Evolutionary conservation across 2,113 vertebrate genomes (phyloP), one percentile per base, ranked within the genome.

Genomic region (Chamaetylas fuelleborni): DNA sequence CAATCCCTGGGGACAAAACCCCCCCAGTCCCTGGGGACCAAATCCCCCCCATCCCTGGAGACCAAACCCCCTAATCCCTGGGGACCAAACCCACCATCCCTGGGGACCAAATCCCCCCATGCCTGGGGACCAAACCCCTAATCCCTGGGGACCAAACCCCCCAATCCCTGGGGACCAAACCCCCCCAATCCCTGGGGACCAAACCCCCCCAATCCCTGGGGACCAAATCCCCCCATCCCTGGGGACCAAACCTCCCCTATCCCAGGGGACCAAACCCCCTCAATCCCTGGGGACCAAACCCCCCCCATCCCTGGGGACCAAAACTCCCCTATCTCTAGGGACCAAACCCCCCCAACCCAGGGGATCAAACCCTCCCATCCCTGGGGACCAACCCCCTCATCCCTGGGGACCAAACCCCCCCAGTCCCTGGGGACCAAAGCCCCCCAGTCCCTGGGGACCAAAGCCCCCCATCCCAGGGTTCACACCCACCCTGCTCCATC

Each of bases 401-500:
- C 38, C 48, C 17, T 45, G 31, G 43, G 33, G 33, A 47, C 3
- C 38, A 38, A 38, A 38, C 38, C 10, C 38, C 38, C 18, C 15
- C 23, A 38, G 60, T 43, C 42, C 42, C 42, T 43, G 42, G 42
- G 42, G 7, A 43, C 42, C 42, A 43, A 43, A 42, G 6, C 40
- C 6, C 40, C 14, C 40, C 14, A 6, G 6, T 12, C 38, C 43
- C 1, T 0, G 24, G 29, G 36, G 62, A 40, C 3, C 23, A 13
- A n/a, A 12, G 1, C 22, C 5, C 38, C 6, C 28, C 36, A 50
- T 9, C 47, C 33, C 1, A 34, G 34, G 9, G 8, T 62, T 28
- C 34, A n/a, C 1, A 1, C 23, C 43, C 29, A 26, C 34, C 33
- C 26, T 0, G 0, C 6, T 48, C 40, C 20, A 9, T 23, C 47